Conservation (phyloP, 2,797 vertebrate genomes). For the Cetoscarus ocellatus region DNA sequence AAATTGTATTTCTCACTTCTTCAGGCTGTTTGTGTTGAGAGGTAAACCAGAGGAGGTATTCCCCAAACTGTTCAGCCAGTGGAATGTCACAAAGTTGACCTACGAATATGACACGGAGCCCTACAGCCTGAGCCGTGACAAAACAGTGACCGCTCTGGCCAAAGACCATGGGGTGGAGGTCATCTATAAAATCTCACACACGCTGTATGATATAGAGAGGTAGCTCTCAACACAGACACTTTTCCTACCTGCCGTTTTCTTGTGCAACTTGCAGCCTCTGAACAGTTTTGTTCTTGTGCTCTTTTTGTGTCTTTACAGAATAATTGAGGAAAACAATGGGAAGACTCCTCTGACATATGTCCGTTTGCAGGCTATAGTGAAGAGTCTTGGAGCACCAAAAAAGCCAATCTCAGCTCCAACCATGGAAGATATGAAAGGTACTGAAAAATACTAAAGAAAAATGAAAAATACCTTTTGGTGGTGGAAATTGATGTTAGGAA, state of each 20-base stretch:
- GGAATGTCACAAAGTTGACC: slow-evolving; percentile 77
- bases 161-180: slow-evolving; percentile 70
- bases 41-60: slow-evolving; percentile 82
- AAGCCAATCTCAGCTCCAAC: slow-evolving; percentile 69
- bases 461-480: too few relatives aligned
- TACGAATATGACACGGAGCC: slow-evolving; percentile 85
- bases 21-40: slow-evolving; percentile 81
- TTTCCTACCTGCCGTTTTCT: background rate
- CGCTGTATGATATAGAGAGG: slow-evolving; percentile 82
- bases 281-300: background rate
- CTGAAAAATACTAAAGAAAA: too few relatives aligned
- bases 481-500: too few relatives aligned
- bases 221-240: slow-evolving; percentile 18
- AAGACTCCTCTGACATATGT: slow-evolving; percentile 83
- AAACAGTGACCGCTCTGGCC: slow-evolving; percentile 66
- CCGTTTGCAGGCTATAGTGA: slow-evolving; percentile 74
- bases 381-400: slow-evolving; percentile 71
- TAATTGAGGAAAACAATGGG: slow-evolving; percentile 82
- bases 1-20: background rate
- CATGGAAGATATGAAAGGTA: slow-evolving; percentile 76
- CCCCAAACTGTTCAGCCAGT: slow-evolving; percentile 75
- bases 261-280: background rate
- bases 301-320: slow-evolving; percentile 58
- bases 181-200: slow-evolving; percentile 81
- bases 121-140: slow-evolving; percentile 70